These are phyloP conservation scores for Abrostola tripartita DNA, from an alignment of 2,888 invertebrate genomes.

Conservation along the genomic window DNA sequence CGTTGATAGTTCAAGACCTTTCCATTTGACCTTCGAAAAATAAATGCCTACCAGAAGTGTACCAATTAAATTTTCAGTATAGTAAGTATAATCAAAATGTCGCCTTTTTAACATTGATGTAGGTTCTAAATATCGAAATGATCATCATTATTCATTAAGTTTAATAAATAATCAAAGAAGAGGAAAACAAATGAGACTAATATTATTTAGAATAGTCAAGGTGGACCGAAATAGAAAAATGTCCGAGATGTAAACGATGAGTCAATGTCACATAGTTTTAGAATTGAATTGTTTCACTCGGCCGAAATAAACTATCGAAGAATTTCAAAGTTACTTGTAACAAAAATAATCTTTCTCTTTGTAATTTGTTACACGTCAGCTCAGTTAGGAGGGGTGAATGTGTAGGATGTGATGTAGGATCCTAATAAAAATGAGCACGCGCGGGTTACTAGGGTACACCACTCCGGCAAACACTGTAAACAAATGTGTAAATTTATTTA, in stretches of 20 bases:
- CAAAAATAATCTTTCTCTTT: slow-evolving; percentile 1
- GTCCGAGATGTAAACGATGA: slow-evolving; percentile 64
- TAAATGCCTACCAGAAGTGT: not conserved
- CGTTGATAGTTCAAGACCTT: slow-evolving; percentile 62
- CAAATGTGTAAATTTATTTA: slow-evolving; percentile 54
- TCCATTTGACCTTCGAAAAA: slow-evolving; percentile 27
- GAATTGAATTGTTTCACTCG: slow-evolving; percentile 61
- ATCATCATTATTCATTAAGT: not conserved
- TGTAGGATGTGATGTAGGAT: slow-evolving; percentile 64
- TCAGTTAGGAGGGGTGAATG: slow-evolving; percentile 44
- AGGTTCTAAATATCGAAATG: not conserved
- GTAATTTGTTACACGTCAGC: slow-evolving; percentile 28
- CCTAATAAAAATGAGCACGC: slow-evolving; percentile 69
- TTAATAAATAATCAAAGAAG: slow-evolving; percentile 23
- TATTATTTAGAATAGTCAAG: slow-evolving; percentile 63
- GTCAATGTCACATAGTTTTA: slow-evolving; percentile 68
- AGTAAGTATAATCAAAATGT: no score
- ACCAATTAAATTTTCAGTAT: not conserved
- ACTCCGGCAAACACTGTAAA: slow-evolving; percentile 60
- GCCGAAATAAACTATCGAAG: slow-evolving; percentile 42
- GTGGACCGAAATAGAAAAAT: slow-evolving; percentile 67
- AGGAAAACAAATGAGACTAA: slow-evolving; percentile 53
- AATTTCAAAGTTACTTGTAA: slow-evolving; percentile 28
- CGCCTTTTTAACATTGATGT: no score
- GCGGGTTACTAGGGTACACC: slow-evolving; percentile 65